A percentile compares a stretch with the other conserved stretches of the same genome.
Evolutionary conservation across 2,888 invertebrate species (phyloP).

Genomic region (Drosophila melanosoma): DNA sequence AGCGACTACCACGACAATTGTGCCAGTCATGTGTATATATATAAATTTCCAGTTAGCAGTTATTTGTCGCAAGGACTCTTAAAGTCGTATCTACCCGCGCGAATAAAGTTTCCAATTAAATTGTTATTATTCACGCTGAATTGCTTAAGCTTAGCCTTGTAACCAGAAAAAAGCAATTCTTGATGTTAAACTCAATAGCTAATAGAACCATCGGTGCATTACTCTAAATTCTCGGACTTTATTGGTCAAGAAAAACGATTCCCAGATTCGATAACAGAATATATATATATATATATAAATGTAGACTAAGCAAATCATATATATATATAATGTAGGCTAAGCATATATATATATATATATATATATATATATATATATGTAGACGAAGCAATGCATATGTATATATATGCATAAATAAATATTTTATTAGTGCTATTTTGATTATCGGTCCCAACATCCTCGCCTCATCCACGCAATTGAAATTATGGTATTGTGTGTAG

Average conservation of each 20-base stretch:
- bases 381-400: conserved; percentile 13
- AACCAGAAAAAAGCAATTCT: conserved; percentile 11
- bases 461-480: neutral
- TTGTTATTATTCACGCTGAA: conserved; percentile 7
- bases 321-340: neutral
- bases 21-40: neutral
- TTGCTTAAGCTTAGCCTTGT: conserved; percentile 20
- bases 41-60: neutral
- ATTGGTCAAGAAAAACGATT: neutral
- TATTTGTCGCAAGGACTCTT: neutral
- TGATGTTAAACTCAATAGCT: conserved; percentile 31
- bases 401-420: neutral
- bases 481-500: conserved; percentile 11
- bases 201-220: conserved; percentile 38
- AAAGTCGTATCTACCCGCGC: neutral
- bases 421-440: neutral
- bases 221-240: conserved; percentile 27
- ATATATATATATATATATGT: conserved; percentile 2
- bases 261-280: conserved; percentile 17
- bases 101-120: neutral
- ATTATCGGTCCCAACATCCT: neutral
- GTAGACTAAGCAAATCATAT: conserved; percentile 20
- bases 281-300: conserved; percentile 7
- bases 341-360: conserved; percentile 7
- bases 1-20: neutral